Evolutionary conservation across 2,888 invertebrate genomes (phyloP).

Genomic region (Toxonevra muliebris): DNA sequence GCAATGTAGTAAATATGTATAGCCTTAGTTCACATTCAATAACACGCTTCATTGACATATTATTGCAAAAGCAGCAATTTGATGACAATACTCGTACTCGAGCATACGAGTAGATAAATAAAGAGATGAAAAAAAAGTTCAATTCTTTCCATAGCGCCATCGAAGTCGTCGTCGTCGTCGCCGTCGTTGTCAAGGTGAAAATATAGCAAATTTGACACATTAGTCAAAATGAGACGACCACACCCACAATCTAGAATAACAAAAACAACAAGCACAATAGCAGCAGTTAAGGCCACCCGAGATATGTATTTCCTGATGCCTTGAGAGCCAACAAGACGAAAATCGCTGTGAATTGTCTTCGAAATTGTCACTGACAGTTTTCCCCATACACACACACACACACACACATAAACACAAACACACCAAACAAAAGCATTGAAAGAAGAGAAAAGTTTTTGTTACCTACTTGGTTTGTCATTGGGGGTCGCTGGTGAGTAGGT

Average conservation of each 20-base stretch:
- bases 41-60: conserved; percentile 45
- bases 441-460: conserved; percentile 5
- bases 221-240: conserved; percentile 36
- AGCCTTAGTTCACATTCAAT: conserved; percentile 41
- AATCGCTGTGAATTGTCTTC: conserved; percentile 3
- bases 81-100: conserved; percentile 17
- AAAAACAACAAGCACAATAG: neutral
- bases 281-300: too few species aligned
- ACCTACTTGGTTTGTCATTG: neutral
- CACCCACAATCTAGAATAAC: neutral
- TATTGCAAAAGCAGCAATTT: conserved; percentile 37
- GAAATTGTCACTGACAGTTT: conserved; percentile 36
- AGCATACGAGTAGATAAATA: neutral
- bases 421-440: neutral
- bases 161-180: neutral
- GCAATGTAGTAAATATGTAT: conserved; percentile 22
- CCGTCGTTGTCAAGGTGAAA: neutral
- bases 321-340: neutral
- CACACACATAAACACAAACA: conserved; percentile 5
- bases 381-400: conserved; percentile 1
- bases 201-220: conserved; percentile 42
- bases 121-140: neutral
- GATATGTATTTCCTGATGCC: neutral
- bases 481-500: neutral
- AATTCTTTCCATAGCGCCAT: neutral